Evolutionary conservation across 1,140 invertebrate species (phyloP), one percentile per base, ranked within the genome.

Genomic region (Megalonaias nervosa): DNA sequence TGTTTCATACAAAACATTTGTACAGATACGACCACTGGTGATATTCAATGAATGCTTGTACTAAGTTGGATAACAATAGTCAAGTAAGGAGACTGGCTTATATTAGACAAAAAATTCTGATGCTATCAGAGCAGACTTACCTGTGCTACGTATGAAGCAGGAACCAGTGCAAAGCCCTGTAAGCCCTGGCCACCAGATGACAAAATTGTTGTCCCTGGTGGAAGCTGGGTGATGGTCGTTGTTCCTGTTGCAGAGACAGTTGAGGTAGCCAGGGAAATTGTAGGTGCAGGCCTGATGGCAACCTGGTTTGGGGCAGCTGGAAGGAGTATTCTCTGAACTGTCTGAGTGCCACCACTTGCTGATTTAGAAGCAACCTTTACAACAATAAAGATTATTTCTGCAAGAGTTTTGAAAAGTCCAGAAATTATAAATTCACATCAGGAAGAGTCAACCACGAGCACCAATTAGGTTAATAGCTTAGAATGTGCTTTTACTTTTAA

Each of bases 111-210:
- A 67, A 23, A 26, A 48, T 48, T 48, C 11, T 48, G 38, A 61
- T 48, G 12, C 9, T n/a, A 68, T 15, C 55, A 62, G 17, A 67
- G 4, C 31, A 12, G 16, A 65, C 67, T 59, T 79, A 89, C 87
- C 84, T 92, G 91, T 77, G 93, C 91, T 67, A 94, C 90, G 88
- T 93, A 94, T 71, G 93, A 93, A 31, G 93, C 93, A 62, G 93
- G 93, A 26, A 94, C 88, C 76, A 94, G 91, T 26, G 93, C 93
- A 89, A 93, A 92, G 74, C 93, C 91, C 64, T 88, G 89, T 15
- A 88, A 65, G 16, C 84, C 84, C 12, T 78, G 82, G 13, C 90
- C 88, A 81, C 90, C 90, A 2, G 92, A 88, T 1, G 93, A 92
- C 60, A 93, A 81, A 48, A 93, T 91, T 0, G 93, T 82, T 23